Base-by-base conservation (phyloP, 2,888 invertebrate genomes). In the Acanthococcus lagerstroemiae region DNA sequence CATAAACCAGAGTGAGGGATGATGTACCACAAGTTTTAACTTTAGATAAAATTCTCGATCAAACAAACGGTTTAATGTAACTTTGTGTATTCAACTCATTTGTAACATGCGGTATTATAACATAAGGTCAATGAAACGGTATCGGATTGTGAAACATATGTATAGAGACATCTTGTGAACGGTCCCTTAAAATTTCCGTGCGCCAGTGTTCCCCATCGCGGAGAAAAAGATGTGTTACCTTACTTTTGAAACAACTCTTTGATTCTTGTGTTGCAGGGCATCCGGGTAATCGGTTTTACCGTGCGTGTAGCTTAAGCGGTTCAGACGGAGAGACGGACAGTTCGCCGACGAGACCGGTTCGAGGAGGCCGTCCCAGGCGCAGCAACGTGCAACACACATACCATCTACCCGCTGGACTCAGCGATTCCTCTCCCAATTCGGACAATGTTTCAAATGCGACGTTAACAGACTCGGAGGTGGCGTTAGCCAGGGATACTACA, bases 371-470 rank as follows among this genome's bases (percentile, higher is more conserved):
- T 26, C 65, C 45, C n/a, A 44, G 65, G 26, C 65, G 65, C 24
- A 65, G 55, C 37, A 37, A 54, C 19, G 44, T 55, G 21, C 65
- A 65, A 21, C 65, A 65, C 21, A 65, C 65, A 21, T 65, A 65
- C 30, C 65, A 65, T 46, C 24, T 65, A 56, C 65, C 65, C 3
- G 65, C 65, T 19, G 65, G 65, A 46, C 55, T 65, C 27, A 65
- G 65, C 46, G 65, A 65, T 26, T 55, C 65, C 12, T 65, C 65
- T 15, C 65, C 65, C 2, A 65, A 65, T 30, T 86, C 88, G 70
- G 89, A 89, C 76, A 88, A 88, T 85, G 87, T 86, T 70, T 89
- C 88, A 70, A 88, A 88, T 83, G 88, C 87, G 48, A 88, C 89
- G 25, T 82, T 89, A 73, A 89, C 88, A 44, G 90, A 89, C 78